Conservation (phyloP, 2,797 vertebrate genomes). For the Microctenopoma steveboyesi region DNA sequence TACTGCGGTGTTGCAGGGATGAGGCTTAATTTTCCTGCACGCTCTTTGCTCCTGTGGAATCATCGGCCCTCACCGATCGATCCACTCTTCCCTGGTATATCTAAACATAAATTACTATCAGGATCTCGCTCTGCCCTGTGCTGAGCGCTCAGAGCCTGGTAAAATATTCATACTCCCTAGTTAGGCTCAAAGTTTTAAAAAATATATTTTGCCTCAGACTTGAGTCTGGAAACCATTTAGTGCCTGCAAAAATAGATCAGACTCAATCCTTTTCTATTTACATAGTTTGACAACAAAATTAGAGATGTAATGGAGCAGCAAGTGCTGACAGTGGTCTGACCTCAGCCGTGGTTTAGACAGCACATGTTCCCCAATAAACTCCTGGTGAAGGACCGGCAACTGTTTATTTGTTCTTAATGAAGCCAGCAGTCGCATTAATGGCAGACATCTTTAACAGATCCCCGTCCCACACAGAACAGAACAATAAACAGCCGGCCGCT, state of each 20-base stretch:
- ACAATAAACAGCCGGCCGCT: conserved; percentile 60
- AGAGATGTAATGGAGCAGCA: conserved; percentile 66
- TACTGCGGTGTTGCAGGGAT: conserved; percentile 10
- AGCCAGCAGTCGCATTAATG: conserved; percentile 66
- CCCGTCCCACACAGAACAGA: conserved; percentile 58
- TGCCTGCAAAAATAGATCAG: conserved; percentile 6
- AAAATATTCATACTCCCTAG: conserved; percentile 24
- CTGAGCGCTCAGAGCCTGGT: conserved; percentile 17
- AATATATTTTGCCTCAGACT: conserved; percentile 32
- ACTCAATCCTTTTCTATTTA: conserved; percentile 23
- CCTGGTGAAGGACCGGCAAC: conserved; percentile 34
- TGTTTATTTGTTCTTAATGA: conserved; percentile 75
- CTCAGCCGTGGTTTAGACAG: conserved; percentile 50
- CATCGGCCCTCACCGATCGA: conserved; percentile 68
- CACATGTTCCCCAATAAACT: conserved; percentile 53
- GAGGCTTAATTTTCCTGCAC: conserved; percentile 14
- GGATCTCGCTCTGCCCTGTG: conserved; percentile 49
- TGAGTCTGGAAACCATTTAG: conserved; percentile 62
- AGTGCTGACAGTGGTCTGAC: conserved; percentile 66
- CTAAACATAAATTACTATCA: conserved; percentile 79
- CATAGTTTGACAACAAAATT: conserved; percentile 67
- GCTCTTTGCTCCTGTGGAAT: conserved; percentile 81
- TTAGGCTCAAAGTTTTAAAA: conserved; percentile 25
- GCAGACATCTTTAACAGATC: conserved; percentile 63
- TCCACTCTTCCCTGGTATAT: conserved; percentile 68